Percentiles rank a stretch among this genome's conserved stretches.
Evolutionary conservation across 2,888 invertebrate species (phyloP).

Genomic region (Agonopterix alstromeriana): DNA sequence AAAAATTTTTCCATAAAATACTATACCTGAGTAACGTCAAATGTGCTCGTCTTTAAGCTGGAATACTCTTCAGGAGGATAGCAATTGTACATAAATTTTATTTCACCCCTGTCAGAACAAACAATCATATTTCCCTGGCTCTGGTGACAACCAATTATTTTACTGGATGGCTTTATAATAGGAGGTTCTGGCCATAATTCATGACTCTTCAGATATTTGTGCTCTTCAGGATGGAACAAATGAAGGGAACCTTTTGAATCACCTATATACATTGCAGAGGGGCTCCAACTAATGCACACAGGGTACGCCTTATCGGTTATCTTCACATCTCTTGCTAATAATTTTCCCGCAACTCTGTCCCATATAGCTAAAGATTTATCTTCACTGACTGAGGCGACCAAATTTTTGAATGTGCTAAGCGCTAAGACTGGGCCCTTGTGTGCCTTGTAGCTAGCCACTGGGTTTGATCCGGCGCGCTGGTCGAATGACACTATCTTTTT

Average conservation of each 20-base stretch:
- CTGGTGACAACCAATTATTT: conserved; percentile 59
- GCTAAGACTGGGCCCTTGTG: conserved; percentile 74
- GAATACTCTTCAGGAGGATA: conserved; percentile 57
- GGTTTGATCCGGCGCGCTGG: conserved; percentile 50
- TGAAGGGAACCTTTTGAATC: conserved; percentile 64
- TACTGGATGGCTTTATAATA: conserved; percentile 45
- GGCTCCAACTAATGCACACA: conserved; percentile 58
- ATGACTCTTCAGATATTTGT: conserved; percentile 39
- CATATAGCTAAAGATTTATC: conserved; percentile 75
- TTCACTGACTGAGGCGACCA: conserved; percentile 76
- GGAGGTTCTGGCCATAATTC: conserved; percentile 57
- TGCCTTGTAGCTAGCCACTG: conserved; percentile 58
- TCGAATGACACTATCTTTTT: conserved; percentile 74
- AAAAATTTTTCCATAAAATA: background rate
- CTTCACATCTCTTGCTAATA: conserved; percentile 48
- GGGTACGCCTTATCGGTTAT: conserved; percentile 57
- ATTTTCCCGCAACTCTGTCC: conserved; percentile 71
- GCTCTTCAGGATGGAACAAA: conserved; percentile 52
- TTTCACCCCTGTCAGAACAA: conserved; percentile 64
- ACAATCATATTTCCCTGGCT: conserved; percentile 55
- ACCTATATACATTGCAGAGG: conserved; percentile 57
- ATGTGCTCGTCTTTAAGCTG: conserved; percentile 44
- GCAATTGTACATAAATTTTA: conserved; percentile 64
- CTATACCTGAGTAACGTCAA: conserved; percentile 62
- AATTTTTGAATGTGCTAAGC: conserved; percentile 47